Percentiles rank a stretch among this genome's conserved stretches.
phyloP scores from a whole-genome alignment of 1,140 invertebrate genomes.

The Triops cancriformis region DNA sequence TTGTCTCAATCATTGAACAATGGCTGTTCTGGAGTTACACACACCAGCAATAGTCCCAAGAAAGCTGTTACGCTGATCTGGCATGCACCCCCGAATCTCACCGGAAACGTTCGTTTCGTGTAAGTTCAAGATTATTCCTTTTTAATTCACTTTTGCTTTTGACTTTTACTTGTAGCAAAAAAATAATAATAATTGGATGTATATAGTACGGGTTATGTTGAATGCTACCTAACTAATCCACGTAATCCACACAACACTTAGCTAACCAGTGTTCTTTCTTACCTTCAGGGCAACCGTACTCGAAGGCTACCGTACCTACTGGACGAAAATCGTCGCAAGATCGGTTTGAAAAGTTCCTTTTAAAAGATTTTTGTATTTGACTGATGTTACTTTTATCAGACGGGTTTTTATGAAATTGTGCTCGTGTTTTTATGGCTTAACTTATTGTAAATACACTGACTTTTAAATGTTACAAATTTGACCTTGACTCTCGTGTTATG shows the following conservation, averaged over 20 bases:
- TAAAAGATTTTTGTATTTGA: background rate
- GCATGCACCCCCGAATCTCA: constrained; percentile 18
- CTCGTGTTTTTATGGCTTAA: background rate
- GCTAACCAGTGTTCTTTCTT: background rate
- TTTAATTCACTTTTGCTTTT: background rate
- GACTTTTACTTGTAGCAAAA: too few species aligned
- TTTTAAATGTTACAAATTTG: too few species aligned
- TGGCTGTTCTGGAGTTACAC: constrained; percentile 19
- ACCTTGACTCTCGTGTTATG: too few species aligned
- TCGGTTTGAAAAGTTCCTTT: background rate
- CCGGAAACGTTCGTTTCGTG: constrained; percentile 25
- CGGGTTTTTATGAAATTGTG: background rate
- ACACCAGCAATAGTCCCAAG: constrained; percentile 17
- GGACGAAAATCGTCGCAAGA: background rate
- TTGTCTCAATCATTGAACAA: background rate
- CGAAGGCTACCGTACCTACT: background rate
- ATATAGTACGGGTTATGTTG: too few species aligned
- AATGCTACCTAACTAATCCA: too few species aligned
- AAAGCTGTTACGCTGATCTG: constrained; percentile 19
- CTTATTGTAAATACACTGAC: background rate
- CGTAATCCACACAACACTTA: too few species aligned
- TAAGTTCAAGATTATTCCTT: background rate
- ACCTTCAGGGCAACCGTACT: background rate
- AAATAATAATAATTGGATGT: too few species aligned
- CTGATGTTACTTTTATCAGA: background rate